Evolutionary conservation across 2,113 vertebrate genomes (phyloP).

Genomic region (Typhlomys cinereus): DNA sequence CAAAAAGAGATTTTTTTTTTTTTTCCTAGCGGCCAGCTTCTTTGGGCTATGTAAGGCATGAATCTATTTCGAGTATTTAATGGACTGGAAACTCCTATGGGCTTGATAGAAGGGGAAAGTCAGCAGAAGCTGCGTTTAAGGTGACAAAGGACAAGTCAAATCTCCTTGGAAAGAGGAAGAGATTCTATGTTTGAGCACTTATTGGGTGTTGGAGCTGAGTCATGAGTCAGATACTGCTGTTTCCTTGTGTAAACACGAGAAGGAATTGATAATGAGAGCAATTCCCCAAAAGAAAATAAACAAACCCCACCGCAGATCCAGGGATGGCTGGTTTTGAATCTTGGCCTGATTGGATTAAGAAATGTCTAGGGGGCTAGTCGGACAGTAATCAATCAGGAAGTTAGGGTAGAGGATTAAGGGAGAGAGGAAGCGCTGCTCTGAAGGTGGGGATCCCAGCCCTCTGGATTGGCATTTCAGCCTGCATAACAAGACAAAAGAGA

Average conservation of each 20-base stretch:
- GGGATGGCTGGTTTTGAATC: neutral
- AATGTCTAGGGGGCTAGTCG: neutral
- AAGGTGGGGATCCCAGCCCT: neutral
- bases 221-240: neutral
- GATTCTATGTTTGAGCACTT: neutral
- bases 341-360: neutral
- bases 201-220: neutral
- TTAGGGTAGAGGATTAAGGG: neutral
- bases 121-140: neutral
- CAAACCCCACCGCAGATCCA: neutral
- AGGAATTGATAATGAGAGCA: neutral
- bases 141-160: neutral
- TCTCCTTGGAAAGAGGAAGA: neutral
- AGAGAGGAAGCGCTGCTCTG: no score
- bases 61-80: neutral
- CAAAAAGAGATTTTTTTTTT: no score
- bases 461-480: neutral
- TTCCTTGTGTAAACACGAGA: neutral
- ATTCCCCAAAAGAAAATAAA: neutral
- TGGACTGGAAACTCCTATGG: neutral
- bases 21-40: slow-evolving; percentile 28
- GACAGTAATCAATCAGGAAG: neutral
- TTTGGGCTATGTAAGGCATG: neutral
- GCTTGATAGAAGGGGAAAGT: neutral
- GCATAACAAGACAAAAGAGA: neutral